A percentile compares a stretch with the other conserved stretches of the same genome.
These are phyloP conservation scores for Sycophaga agraensis DNA, from an alignment of 1,140 invertebrate genomes.

Conservation along the genomic window DNA sequence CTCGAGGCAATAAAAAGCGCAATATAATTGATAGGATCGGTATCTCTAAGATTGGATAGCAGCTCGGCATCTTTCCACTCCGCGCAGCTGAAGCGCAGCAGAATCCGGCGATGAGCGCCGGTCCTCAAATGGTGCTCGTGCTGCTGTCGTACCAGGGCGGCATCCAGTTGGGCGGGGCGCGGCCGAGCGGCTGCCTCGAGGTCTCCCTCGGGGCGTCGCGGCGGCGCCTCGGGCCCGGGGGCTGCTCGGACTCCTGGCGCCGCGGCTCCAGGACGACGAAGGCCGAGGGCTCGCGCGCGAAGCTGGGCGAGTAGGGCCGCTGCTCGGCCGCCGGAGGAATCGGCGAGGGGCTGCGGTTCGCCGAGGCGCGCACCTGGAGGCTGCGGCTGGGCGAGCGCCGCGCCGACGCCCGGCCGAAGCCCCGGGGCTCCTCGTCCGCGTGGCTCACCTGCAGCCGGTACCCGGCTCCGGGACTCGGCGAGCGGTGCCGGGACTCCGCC, in stretches of 20 bases:
- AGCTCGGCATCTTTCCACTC: too few species aligned
- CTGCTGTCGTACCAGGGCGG: slow-evolving; percentile 55
- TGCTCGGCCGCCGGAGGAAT: slow-evolving; percentile 12
- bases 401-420: slow-evolving; percentile 43
- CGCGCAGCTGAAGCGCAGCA: too few species aligned
- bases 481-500: slow-evolving; percentile 40
- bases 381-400: slow-evolving; percentile 38
- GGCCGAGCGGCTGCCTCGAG: slow-evolving; percentile 30
- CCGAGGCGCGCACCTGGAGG: slow-evolving; percentile 30
- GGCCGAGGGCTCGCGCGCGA: slow-evolving; percentile 38
- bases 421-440: slow-evolving; percentile 52
- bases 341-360: slow-evolving; percentile 25
- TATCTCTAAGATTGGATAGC: too few species aligned
- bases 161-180: slow-evolving; percentile 53
- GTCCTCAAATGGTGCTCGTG: slow-evolving; percentile 48
- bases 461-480: slow-evolving; percentile 45
- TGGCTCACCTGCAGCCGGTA: slow-evolving; percentile 55
- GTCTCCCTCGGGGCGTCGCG: too few species aligned
- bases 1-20: too few species aligned
- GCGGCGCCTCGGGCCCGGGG: too few species aligned
- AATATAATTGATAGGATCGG: too few species aligned
- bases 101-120: too few species aligned
- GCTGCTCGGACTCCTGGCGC: slow-evolving; percentile 21
- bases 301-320: slow-evolving; percentile 50
- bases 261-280: slow-evolving; percentile 35